phyloP scores from a whole-genome alignment of 2,113 vertebrate species.

The Hemicordylus capensis region DNA sequence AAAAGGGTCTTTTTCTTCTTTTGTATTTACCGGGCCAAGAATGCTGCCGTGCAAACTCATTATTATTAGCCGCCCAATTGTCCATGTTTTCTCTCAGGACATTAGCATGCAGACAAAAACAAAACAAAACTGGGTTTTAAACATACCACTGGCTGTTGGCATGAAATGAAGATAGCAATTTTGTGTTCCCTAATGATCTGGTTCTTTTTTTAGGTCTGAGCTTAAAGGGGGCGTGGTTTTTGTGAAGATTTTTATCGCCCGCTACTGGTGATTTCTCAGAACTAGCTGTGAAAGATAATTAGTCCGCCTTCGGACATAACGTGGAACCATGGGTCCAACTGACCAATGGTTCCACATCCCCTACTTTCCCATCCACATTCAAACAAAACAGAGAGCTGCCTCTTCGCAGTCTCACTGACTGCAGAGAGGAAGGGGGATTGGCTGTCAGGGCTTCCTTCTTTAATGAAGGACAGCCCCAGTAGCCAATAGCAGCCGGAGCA shows the following conservation, averaged over 20 bases:
- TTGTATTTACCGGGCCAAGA: conserved; percentile 31
- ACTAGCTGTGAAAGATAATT: background rate
- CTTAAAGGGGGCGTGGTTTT: background rate
- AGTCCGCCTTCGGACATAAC: no score
- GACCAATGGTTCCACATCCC: no score
- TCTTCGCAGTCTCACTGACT: no score
- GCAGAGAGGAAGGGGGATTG: no score
- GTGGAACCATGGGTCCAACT: no score
- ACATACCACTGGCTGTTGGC: conserved; percentile 53
- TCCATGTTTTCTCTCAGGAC: conserved; percentile 64
- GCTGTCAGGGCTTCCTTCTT: no score
- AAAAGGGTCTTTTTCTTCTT: conserved; percentile 16
- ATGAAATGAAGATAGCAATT: conserved; percentile 65
- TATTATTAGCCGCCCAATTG: conserved; percentile 60
- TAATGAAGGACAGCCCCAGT: no score
- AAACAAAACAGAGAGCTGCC: no score
- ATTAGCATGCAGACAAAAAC: conserved; percentile 18
- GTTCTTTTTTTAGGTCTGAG: background rate
- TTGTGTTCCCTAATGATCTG: conserved; percentile 56
- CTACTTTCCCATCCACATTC: no score
- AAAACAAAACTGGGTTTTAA: conserved; percentile 51
- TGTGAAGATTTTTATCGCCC: background rate
- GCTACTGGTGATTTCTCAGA: no score
- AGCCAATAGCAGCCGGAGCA: no score
- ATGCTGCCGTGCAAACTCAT: conserved; percentile 51